Evolutionary conservation across 2,113 vertebrate species (phyloP).

Genomic region (Halichoerus grypus): DNA sequence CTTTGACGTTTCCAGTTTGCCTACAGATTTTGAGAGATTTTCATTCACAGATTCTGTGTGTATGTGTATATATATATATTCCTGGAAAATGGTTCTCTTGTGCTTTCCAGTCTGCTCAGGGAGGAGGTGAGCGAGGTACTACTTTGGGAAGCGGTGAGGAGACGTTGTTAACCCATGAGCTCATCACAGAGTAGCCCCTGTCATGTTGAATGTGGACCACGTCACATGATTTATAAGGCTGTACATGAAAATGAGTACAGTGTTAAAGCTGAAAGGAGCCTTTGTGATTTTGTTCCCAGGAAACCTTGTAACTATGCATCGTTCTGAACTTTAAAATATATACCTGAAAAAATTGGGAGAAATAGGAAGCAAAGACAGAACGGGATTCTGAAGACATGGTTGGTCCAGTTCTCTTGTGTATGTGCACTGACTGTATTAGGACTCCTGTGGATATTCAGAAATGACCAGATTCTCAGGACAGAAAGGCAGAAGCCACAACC

Average conservation of each 20-base stretch:
- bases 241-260: not conserved
- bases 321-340: constrained; percentile 4
- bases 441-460: not conserved
- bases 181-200: not conserved
- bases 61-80: not conserved
- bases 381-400: not conserved
- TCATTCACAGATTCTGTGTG: not conserved
- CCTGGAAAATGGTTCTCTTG: not conserved
- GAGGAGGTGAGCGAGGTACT: not conserved
- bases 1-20: constrained; percentile 33
- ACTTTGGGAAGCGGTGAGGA: not conserved
- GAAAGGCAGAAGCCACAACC: not conserved
- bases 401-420: not conserved
- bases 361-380: not conserved
- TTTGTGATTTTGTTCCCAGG: constrained; percentile 12
- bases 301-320: constrained; percentile 21
- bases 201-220: not conserved
- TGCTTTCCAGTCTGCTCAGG: constrained; percentile 10
- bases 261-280: not conserved
- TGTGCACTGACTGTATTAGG: not conserved
- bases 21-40: constrained; percentile 46
- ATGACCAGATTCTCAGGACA: not conserved
- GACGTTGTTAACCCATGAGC: not conserved
- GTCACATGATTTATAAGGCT: not conserved
- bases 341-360: not conserved